These are phyloP conservation scores for Lissocephala sabroskyi DNA, from an alignment of 2,888 invertebrate genomes.

Conservation along the genomic window DNA sequence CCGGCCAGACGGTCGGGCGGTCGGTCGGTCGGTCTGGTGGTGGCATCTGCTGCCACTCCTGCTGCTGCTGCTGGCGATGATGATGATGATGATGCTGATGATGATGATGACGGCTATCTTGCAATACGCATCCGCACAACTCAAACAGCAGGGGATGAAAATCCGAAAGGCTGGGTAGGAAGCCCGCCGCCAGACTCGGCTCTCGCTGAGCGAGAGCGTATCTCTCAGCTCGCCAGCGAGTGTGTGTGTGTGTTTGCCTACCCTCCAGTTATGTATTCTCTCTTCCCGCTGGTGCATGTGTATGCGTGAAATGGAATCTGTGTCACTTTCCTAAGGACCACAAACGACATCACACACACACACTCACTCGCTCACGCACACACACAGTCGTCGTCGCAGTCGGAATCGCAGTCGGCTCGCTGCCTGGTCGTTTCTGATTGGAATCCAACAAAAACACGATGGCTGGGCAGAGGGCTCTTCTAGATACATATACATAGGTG, in stretches of 20 bases:
- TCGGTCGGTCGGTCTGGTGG: conserved; percentile 13
- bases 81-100: conserved; percentile 22
- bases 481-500: conserved; percentile 12
- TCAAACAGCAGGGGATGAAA: conserved; percentile 68
- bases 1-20: conserved; percentile 15
- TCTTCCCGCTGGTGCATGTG: conserved; percentile 6
- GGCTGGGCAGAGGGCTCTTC: background rate
- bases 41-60: conserved; percentile 12
- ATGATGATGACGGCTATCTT: conserved; percentile 46
- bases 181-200: background rate
- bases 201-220: conserved; percentile 5
- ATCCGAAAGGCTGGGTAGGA: conserved; percentile 6
- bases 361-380: conserved; percentile 2
- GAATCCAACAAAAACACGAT: conserved; percentile 22
- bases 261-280: conserved; percentile 23
- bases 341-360: conserved; percentile 27
- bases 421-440: conserved; percentile 43
- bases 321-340: conserved; percentile 49
- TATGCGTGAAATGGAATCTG: conserved; percentile 42
- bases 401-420: no score
- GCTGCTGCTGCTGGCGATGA: conserved; percentile 8
- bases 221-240: conserved; percentile 10
- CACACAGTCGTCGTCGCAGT: no score
- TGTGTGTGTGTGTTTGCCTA: conserved; percentile 23
- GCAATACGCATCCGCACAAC: conserved; percentile 26